Base-by-base conservation (phyloP, 2,888 invertebrate genomes). In the Philonicus albiceps region DNA sequence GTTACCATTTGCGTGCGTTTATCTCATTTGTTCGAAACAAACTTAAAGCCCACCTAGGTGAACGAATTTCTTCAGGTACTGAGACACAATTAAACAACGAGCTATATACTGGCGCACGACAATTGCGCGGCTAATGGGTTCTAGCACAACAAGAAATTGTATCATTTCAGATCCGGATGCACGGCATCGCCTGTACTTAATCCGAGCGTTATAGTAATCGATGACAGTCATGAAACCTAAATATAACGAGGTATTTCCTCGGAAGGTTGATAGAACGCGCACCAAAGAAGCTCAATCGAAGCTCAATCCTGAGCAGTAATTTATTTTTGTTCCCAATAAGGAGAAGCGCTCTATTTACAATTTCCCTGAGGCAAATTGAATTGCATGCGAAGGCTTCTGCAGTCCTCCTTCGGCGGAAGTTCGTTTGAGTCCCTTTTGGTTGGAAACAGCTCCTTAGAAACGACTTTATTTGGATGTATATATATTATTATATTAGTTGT, bases 391-490 rank as follows among this genome's bases (percentile, higher is more conserved):
- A 78, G 78, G 49, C 49, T 49, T 19, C 43, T 49, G n/a, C 27
- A 16, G 49, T 78, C 30, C 30, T 53, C 16, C 49, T 53, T 49
- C 49, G 49, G 30, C 37, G 27, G 78, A 40, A 55, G 55, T 3
- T n/a, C 31, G n/a, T 19, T 55, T 11, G 64, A 40, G 43, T 49
- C 73, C 73, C 31, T 84, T 73, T 30, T n/a, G 19, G 30, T 13
- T 22, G 40, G 8, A 72, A 84, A 84, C 73, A 40, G 43, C 84
- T 43, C 73, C 84, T 31, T 84, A 84, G 84, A 84, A 73, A 84
- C 84, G 81, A 27, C n/a, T 84, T 73, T 84, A 72, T 84, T 84
- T 84, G 73, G 73, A 73, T 73, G 84, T 84, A 73, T 73, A 73
- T 73, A 73, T 73, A 84, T 84, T 84, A 84, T 73, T 73, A 73